Evolutionary conservation across 2,888 invertebrate species (phyloP).

Genomic region (Allophyes oxyacanthae): DNA sequence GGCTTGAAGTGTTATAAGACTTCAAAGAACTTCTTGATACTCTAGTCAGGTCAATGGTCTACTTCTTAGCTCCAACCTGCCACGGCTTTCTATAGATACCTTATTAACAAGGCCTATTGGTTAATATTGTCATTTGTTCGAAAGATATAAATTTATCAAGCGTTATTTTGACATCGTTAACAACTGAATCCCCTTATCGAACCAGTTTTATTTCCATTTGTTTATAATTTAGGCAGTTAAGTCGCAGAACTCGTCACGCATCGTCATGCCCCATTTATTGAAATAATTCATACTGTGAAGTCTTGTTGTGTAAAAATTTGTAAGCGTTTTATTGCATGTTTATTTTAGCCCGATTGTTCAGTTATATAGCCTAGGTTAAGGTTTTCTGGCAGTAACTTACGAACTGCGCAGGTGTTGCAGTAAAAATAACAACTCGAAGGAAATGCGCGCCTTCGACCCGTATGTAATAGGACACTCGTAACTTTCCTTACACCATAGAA

Average conservation of each 20-base stretch:
- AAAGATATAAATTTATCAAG: too few species aligned
- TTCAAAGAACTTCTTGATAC: too few species aligned
- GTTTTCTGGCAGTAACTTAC: slow-evolving; percentile 62
- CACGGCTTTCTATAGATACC: too few species aligned
- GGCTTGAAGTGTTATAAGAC: too few species aligned
- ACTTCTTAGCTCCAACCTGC: too few species aligned
- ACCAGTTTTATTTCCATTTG: background rate
- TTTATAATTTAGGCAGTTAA: background rate
- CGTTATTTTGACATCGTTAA: too few species aligned
- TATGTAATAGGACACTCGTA: slow-evolving; percentile 58
- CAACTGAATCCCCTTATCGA: too few species aligned
- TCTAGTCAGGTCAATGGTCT: too few species aligned
- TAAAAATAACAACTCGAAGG: slow-evolving; percentile 61
- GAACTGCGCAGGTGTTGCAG: slow-evolving; percentile 70
- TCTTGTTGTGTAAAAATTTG: slow-evolving; percentile 54
- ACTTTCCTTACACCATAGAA: slow-evolving; percentile 56
- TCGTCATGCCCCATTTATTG: slow-evolving; percentile 16
- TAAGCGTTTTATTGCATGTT: slow-evolving; percentile 61
- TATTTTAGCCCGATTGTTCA: slow-evolving; percentile 60
- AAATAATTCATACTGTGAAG: slow-evolving; percentile 8
- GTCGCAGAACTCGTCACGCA: background rate
- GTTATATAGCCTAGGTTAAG: slow-evolving; percentile 38
- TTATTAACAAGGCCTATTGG: too few species aligned
- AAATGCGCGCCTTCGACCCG: slow-evolving; percentile 53
- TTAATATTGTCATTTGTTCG: too few species aligned